Evolutionary conservation across 2,113 vertebrate genomes (phyloP), one percentile per base, ranked within the genome.

Genomic region (Petrocephalus microphthalmus): DNA sequence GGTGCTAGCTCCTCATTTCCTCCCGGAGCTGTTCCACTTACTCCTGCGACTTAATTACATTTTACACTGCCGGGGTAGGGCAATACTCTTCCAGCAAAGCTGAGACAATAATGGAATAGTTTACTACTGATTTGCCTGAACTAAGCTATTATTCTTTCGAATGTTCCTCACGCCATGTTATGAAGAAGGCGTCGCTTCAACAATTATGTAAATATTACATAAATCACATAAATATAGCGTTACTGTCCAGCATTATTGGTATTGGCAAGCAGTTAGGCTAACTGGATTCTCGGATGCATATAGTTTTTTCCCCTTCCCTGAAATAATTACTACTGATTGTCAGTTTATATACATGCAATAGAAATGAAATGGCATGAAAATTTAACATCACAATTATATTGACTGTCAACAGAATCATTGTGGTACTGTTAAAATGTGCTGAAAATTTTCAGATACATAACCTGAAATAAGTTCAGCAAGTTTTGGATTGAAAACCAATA

Each of bases 201-300:
- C 90, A 89, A 90, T 90, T 92, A 91, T 90, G 90, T 93, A 93
- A 94, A 95, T 94, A 95, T 95, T 94, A 90, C 90, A 13, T 67
- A 64, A 64, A 64, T 64, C n/a, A 11, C 3, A 2, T 25, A 67
- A 10, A 67, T 67, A 11, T 67, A 29, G 25, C 91, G 91, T 92
- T 93, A 93, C 91, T 93, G 92, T 67, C 93, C 95, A 89, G 92
- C 91, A 89, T 90, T 87, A 93, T 91, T 88, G 92, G 84, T n/a
- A n/a, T n/a, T n/a, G n/a, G n/a, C n/a, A n/a, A n/a, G 60, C n/a
- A 67, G 60, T 67, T 42, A n/a, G n/a, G 22, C 22, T 60, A n/a
- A 60, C 57, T 25, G 57, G n/a, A 64, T 64, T 64, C 57, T 64
- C 7, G 3, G 3, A 3, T 64, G 2, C 7, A 5, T 49, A 7